Conservation (phyloP, 2,797 vertebrate species). For the Dicrostonyx torquatus region DNA sequence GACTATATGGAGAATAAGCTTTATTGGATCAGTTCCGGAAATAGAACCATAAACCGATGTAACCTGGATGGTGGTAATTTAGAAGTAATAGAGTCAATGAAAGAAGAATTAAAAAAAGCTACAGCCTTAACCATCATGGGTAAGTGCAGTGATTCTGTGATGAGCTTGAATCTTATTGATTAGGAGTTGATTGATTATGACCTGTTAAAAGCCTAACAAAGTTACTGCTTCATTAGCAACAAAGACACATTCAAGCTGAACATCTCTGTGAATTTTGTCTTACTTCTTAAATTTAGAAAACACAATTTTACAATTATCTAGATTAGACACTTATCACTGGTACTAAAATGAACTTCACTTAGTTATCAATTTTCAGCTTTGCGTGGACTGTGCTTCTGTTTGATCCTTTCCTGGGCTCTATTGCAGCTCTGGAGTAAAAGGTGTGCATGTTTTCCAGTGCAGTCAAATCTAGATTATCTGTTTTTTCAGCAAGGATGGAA, state of each 20-base stretch:
- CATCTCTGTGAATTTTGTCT: not conserved
- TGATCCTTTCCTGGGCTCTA: not conserved
- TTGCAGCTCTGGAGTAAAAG: not conserved
- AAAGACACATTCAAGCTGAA: not conserved
- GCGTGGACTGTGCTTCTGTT: slow-evolving; percentile 34
- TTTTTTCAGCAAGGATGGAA: not conserved
- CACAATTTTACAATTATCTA: not conserved
- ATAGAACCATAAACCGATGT: slow-evolving; percentile 98
- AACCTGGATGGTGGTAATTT: slow-evolving; percentile 95
- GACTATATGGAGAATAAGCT: slow-evolving; percentile 96
- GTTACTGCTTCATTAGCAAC: slow-evolving; percentile 62
- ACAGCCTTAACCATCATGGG: slow-evolving; percentile 99
- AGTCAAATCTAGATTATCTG: not conserved
- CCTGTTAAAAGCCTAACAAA: slow-evolving; percentile 64
- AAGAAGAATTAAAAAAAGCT: slow-evolving; percentile 95
- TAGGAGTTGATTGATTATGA: slow-evolving; percentile 84
- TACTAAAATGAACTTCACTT: not conserved
- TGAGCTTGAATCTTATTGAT: slow-evolving; percentile 78
- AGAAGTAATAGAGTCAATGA: slow-evolving; percentile 96
- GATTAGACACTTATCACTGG: not conserved
- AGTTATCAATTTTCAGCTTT: slow-evolving; percentile 43
- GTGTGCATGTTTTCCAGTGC: not conserved
- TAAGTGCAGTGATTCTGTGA: slow-evolving; percentile 88
- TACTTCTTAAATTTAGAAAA: slow-evolving; percentile 14
- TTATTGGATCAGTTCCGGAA: slow-evolving; percentile 99